Conservation (phyloP, 2,888 invertebrate species). For the Ligdia adustata region DNA sequence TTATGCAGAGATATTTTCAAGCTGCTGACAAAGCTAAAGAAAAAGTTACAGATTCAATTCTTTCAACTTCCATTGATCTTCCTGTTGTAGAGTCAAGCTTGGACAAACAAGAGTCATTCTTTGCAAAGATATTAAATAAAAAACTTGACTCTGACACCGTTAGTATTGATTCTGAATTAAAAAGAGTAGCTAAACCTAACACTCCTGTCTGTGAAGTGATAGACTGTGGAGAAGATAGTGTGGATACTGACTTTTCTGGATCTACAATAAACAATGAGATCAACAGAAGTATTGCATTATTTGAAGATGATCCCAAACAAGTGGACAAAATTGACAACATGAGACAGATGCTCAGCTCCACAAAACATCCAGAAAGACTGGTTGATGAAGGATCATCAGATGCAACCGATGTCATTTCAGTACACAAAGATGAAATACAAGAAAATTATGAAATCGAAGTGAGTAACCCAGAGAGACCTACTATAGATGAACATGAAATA, state of each 20-base stretch:
- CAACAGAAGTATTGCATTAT: constrained; percentile 73
- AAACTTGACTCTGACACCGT: constrained; percentile 28
- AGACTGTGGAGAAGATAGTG: constrained; percentile 64
- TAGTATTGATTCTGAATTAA: constrained; percentile 28
- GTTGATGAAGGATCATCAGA: constrained; percentile 13
- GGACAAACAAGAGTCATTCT: constrained; percentile 76
- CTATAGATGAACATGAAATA: constrained; percentile 36
- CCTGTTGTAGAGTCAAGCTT: constrained; percentile 51
- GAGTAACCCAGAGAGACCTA: not conserved
- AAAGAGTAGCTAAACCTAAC: constrained; percentile 36
- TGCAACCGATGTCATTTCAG: constrained; percentile 1
- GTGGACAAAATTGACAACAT: constrained; percentile 60
- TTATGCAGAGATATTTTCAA: constrained; percentile 46
- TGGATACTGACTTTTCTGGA: constrained; percentile 69
- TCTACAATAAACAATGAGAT: constrained; percentile 78
- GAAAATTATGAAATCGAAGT: too few relatives aligned
- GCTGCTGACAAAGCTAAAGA: constrained; percentile 29
- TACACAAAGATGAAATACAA: constrained; percentile 13
- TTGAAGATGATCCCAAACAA: constrained; percentile 67
- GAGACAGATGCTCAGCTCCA: constrained; percentile 59
- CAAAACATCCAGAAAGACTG: constrained; percentile 32
- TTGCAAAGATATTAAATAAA: constrained; percentile 65
- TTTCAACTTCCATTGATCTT: not conserved
- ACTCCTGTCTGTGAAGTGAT: constrained; percentile 58
- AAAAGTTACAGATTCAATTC: constrained; percentile 6